Evolutionary conservation across 1,140 invertebrate species (phyloP).

Genomic region (Magallana angulata): DNA sequence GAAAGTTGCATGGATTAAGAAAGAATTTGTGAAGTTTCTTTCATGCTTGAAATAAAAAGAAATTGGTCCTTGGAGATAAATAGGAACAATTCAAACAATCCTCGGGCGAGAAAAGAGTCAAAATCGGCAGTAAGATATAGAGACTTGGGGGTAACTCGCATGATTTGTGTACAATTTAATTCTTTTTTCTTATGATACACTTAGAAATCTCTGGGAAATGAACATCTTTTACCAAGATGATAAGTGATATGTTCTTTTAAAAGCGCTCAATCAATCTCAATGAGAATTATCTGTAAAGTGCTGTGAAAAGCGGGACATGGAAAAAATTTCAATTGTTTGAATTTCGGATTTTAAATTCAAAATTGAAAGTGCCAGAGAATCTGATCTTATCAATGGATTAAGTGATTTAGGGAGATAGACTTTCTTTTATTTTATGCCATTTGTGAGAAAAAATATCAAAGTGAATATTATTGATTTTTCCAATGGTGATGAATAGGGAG

Average conservation of each 20-base stretch:
- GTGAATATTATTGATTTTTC: conserved; percentile 10
- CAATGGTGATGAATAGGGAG: not conserved
- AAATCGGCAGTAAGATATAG: not conserved
- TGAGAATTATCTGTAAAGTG: conserved; percentile 19
- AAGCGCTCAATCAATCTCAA: conserved; percentile 18
- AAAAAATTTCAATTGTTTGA: conserved; percentile 34
- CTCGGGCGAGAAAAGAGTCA: conserved; percentile 10
- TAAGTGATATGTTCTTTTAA: conserved; percentile 24
- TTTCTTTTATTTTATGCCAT: conserved; percentile 31
- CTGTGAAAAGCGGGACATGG: conserved; percentile 9
- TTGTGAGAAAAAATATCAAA: conserved; percentile 17
- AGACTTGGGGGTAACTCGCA: conserved; percentile 29
- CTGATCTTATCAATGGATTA: conserved; percentile 22
- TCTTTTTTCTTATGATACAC: conserved; percentile 20
- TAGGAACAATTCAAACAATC: conserved; percentile 23
- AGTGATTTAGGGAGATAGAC: conserved; percentile 2
- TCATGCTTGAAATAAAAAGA: conserved; percentile 18
- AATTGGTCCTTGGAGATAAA: not conserved
- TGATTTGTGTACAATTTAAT: conserved; percentile 33
- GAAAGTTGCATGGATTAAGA: not conserved
- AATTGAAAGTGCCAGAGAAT: conserved; percentile 23
- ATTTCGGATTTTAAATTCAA: conserved; percentile 35
- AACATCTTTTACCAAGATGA: conserved; percentile 17
- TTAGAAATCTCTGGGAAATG: not conserved
- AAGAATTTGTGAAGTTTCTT: conserved; percentile 14